Conservation (phyloP, 2,113 vertebrate genomes). For the Gracilinanus agilis region DNA sequence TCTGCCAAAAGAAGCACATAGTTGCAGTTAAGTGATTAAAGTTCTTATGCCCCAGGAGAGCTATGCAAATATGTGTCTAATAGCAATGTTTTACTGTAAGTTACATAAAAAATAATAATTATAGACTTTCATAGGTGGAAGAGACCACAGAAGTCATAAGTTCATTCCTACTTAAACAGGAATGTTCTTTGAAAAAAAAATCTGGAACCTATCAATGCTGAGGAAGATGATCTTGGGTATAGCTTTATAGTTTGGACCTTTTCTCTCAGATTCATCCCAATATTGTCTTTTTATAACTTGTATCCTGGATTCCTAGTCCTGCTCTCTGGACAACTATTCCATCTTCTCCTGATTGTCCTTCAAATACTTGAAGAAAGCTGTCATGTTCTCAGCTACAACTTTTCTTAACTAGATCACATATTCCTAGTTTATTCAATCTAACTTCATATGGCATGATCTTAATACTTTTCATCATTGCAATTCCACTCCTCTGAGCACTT, state of each 20-base stretch:
- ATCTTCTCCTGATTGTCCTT: background rate
- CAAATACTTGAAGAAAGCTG: background rate
- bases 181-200: background rate
- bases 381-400: background rate
- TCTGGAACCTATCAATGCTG: background rate
- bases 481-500: background rate
- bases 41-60: background rate
- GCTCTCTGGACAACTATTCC: background rate
- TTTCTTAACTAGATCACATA: background rate
- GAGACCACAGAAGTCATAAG: background rate
- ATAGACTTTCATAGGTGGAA: background rate
- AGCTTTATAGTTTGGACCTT: background rate
- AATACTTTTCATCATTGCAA: background rate
- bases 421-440: background rate
- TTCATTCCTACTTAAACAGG: background rate
- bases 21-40: background rate
- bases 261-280: background rate
- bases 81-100: background rate
- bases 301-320: background rate
- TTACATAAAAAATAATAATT: background rate
- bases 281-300: background rate
- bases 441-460: background rate
- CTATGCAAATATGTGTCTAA: background rate
- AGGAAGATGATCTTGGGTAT: background rate
- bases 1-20: background rate